Evolutionary conservation across 2,888 invertebrate species (phyloP), one percentile per base, ranked within the genome.

Genomic region (Tenthredo distinguenda): DNA sequence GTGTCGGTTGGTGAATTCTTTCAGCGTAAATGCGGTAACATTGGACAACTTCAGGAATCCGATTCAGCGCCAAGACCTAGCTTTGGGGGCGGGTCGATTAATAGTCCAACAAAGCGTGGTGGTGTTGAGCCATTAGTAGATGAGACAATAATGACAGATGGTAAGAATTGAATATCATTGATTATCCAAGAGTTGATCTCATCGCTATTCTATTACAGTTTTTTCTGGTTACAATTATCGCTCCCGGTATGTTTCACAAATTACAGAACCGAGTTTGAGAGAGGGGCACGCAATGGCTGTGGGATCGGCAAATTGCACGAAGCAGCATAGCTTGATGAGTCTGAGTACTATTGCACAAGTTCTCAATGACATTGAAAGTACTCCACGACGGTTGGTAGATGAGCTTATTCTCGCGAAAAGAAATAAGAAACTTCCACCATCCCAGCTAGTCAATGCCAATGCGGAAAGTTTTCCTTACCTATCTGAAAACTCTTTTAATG

Each of bases 1-100:
- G 87, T 93, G 65, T 94, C 94, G 2, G 91, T 94, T 43, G 94
- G 94, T 37, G 93, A 94, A 88, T 95, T 93, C 89, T 95, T 95
- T 86, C 90, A 91, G 87, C 91, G 93, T 68, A 94, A 93, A 88
- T 94, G 93, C 77, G 94, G 94, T 43, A 90, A 91, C 87, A 88
- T 94, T 5, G 92, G 93, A 4, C 89, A 92, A 34, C 87, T 92
- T 26, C 89, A 90, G 0, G 87, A 85, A 65, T 65, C 85, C 21
- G 88, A 87, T 47, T 74, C 82, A 3, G 86, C 83, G 3, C 88
- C 89, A 18, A 88, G 92, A 71, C 92, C 92, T 50, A 92, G 89
- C 86, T 88, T 93, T 40, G 92, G 47, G 47, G 47, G 92, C 1
- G 82, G 91, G 9, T 71, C 87, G 0, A 84, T 87, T 31, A 87